Evolutionary conservation across 2,113 vertebrate genomes (phyloP).

Genomic region (Brienomyrus longianalis): DNA sequence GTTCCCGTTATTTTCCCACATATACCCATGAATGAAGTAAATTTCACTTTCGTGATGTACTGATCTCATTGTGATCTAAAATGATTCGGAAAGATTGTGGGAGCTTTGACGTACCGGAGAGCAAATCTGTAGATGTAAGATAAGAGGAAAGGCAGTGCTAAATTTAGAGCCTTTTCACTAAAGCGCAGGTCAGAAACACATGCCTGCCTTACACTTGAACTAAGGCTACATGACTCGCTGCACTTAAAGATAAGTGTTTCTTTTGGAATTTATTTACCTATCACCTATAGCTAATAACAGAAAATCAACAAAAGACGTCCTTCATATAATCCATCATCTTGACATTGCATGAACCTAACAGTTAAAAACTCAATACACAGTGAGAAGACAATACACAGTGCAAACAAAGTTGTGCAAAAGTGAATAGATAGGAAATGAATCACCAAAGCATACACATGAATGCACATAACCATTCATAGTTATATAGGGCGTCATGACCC

Average conservation of each 20-base stretch:
- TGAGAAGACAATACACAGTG: background rate
- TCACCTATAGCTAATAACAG: background rate
- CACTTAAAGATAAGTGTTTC: background rate
- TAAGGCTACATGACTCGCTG: background rate
- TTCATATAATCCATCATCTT: background rate
- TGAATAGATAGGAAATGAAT: background rate
- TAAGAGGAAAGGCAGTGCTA: background rate
- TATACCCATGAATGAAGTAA: background rate
- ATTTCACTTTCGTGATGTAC: background rate
- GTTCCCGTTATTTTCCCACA: background rate
- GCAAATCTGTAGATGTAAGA: background rate
- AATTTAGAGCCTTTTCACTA: background rate
- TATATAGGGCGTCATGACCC: background rate
- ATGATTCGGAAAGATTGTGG: background rate
- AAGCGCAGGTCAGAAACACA: background rate
- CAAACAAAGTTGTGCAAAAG: background rate
- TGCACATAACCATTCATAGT: background rate
- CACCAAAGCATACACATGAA: background rate
- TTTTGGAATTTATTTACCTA: background rate
- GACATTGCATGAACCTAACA: background rate
- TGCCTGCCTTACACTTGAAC: background rate
- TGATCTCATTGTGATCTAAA: background rate
- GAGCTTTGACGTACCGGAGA: background rate
- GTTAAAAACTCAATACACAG: background rate
- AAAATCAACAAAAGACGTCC: no score